phyloP scores from a whole-genome alignment of 2,888 invertebrate species.

The Tachina fera region DNA sequence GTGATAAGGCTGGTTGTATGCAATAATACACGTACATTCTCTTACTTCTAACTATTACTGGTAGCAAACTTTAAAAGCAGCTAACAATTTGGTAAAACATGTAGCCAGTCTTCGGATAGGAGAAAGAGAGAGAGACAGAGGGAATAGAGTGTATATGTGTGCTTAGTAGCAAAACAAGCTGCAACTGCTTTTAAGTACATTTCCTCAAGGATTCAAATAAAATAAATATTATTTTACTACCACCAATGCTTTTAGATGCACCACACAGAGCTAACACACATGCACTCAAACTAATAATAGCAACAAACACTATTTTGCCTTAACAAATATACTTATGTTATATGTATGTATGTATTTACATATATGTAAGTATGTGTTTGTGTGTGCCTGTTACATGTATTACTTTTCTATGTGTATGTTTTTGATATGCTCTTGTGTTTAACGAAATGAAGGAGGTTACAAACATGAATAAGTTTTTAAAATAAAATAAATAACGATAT shows the following conservation, averaged over 20 bases:
- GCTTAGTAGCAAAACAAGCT: conserved; percentile 40
- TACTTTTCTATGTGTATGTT: conserved; percentile 10
- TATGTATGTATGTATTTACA: neutral
- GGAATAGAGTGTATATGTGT: neutral
- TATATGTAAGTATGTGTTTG: neutral
- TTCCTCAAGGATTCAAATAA: conserved; percentile 71
- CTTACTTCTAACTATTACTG: conserved; percentile 30
- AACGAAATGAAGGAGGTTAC: conserved; percentile 53
- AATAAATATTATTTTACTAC: conserved; percentile 71
- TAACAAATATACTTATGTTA: conserved; percentile 6
- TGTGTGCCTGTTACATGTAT: neutral
- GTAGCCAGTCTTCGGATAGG: conserved; percentile 2
- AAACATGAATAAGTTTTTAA: conserved; percentile 36
- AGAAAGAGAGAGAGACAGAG: neutral
- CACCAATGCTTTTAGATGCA: conserved; percentile 55
- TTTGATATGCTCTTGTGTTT: conserved; percentile 39
- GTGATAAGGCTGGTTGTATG: conserved; percentile 68
- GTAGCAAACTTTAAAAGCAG: conserved; percentile 25
- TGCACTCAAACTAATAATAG: conserved; percentile 43
- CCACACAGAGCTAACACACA: conserved; percentile 13
- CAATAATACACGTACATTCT: conserved; percentile 27
- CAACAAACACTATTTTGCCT: conserved; percentile 32
- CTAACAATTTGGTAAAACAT: conserved; percentile 31
- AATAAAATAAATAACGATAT: conserved; percentile 29
- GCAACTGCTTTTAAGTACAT: conserved; percentile 70